Conservation (phyloP, 2,888 invertebrate species). For the Pristionchus exspectatus region DNA sequence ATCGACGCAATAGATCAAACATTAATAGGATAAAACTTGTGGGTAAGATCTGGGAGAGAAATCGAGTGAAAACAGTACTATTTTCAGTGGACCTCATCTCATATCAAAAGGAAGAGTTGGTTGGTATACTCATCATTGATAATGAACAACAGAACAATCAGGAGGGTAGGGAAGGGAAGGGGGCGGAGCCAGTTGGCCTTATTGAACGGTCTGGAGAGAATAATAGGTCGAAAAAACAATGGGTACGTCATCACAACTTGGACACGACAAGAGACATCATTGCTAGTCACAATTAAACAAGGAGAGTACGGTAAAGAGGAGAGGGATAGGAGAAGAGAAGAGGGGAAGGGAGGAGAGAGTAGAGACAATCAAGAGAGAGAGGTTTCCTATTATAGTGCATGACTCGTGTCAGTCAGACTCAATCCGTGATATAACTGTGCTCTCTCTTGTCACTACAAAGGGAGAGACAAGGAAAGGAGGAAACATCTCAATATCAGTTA, state of each 20-base stretch:
- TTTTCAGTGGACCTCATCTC: constrained; percentile 20
- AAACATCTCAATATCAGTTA: constrained; percentile 30
- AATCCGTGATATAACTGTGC: constrained; percentile 5
- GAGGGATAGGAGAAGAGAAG: background rate
- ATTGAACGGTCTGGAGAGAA: constrained; percentile 1
- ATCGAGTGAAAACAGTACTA: background rate
- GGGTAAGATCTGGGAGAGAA: constrained; percentile 10
- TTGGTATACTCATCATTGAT: constrained; percentile 32
- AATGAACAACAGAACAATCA: constrained; percentile 39
- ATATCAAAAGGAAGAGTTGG: constrained; percentile 31
- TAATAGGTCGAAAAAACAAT: constrained; percentile 15
- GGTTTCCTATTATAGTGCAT: constrained; percentile 30
- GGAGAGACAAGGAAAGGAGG: constrained; percentile 20
- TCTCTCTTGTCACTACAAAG: background rate
- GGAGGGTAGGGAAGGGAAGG: background rate
- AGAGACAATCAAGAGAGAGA: background rate
- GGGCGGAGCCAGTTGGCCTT: background rate
- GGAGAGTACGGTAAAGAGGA: background rate
- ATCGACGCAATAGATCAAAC: background rate
- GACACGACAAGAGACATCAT: constrained; percentile 8
- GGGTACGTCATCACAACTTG: constrained; percentile 21
- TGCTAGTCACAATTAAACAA: background rate
- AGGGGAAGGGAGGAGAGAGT: background rate
- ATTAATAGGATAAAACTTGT: background rate
- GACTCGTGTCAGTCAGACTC: constrained; percentile 2